These are phyloP conservation scores for Macaca fascicularis DNA, from an alignment of 2,113 vertebrate genomes.

Conservation along the genomic window T2T-MFA8v1.1 NC_088379.1:194518501-194519000, in stretches of 20 bases:
- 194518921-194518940: no score
- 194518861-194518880: no score
- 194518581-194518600: not conserved
- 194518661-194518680: constrained; percentile 13
- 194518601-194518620: not conserved
- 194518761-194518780: no score
- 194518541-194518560: not conserved
- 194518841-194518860: no score
- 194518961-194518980: no score
- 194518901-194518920: no score
- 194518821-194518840: no score
- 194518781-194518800: no score
- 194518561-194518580: not conserved
- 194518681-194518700: not conserved
- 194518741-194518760: not conserved
- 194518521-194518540: not conserved
- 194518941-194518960: no score
- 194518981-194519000: no score
- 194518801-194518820: no score
- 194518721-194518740: not conserved
- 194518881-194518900: no score
- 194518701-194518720: not conserved
- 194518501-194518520: not conserved
- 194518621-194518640: constrained; percentile 4
- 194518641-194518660: constrained; percentile 3